Conservation (phyloP, 1,140 invertebrate species). For the Archivesica marissinica region DNA sequence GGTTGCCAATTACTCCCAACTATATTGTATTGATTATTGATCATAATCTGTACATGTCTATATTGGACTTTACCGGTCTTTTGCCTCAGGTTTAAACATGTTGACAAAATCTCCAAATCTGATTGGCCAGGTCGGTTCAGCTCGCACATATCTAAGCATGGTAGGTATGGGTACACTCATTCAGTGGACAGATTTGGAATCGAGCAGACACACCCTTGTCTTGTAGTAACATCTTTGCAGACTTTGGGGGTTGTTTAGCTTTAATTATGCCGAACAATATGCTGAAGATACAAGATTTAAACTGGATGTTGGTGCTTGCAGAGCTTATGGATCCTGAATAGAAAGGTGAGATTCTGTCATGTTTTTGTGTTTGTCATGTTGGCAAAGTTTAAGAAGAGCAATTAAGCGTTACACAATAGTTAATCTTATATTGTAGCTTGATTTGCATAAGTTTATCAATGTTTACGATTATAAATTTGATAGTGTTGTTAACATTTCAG, state of each 20-base stretch:
- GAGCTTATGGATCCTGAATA: constrained; percentile 37
- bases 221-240: constrained; percentile 63
- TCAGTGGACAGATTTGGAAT: constrained; percentile 58
- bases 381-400: not conserved
- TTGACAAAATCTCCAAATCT: not conserved
- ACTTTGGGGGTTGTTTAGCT: constrained; percentile 20
- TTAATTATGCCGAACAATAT: constrained; percentile 42
- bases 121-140: constrained; percentile 32
- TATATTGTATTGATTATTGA: constrained; percentile 54
- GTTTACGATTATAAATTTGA: constrained; percentile 13
- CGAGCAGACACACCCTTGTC: constrained; percentile 55
- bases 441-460: constrained; percentile 25
- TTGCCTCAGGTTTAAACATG: constrained; percentile 57
- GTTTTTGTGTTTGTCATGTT: constrained; percentile 13
- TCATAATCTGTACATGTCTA: constrained; percentile 46
- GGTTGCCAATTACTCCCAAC: constrained; percentile 40
- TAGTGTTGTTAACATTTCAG: not conserved
- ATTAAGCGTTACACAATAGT: constrained; percentile 15
- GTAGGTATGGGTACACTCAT: constrained; percentile 60
- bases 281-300: constrained; percentile 48
- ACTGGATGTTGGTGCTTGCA: constrained; percentile 58
- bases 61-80: constrained; percentile 59
- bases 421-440: not conserved
- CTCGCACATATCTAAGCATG: constrained; percentile 59
- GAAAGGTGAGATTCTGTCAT: constrained; percentile 21